phyloP scores from a whole-genome alignment of 1,140 invertebrate genomes.

The Drosophila elegans region DNA sequence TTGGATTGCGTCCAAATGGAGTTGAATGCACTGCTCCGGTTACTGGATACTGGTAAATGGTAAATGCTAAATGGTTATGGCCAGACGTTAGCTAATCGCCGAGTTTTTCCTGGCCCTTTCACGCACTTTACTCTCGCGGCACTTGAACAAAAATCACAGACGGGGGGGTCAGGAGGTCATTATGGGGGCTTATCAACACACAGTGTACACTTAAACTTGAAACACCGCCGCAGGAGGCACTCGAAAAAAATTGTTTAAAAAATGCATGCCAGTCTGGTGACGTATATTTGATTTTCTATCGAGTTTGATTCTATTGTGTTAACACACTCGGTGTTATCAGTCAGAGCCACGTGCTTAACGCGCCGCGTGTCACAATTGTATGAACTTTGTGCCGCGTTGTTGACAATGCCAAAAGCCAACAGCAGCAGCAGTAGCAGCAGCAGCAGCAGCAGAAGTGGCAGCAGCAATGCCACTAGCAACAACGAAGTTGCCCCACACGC shows the following conservation, averaged over 20 bases:
- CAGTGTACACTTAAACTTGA: not conserved
- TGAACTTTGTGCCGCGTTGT: constrained; percentile 75
- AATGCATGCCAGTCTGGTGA: not conserved
- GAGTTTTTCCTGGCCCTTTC: not conserved
- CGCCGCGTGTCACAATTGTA: constrained; percentile 82
- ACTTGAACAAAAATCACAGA: constrained; percentile 20
- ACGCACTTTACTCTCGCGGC: constrained; percentile 10
- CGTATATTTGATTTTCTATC: not conserved
- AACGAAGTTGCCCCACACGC: constrained; percentile 56
- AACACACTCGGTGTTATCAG: constrained; percentile 57
- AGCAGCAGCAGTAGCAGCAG: constrained; percentile 36
- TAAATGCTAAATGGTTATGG: constrained; percentile 14
- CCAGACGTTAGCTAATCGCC: constrained; percentile 38
- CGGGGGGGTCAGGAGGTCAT: not conserved
- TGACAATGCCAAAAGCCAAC: constrained; percentile 73
- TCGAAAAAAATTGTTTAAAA: constrained; percentile 8
- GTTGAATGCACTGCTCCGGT: constrained; percentile 45
- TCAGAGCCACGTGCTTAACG: constrained; percentile 79
- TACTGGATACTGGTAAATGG: constrained; percentile 14
- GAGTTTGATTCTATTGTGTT: not conserved
- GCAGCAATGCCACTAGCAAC: constrained; percentile 36
- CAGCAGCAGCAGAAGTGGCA: constrained; percentile 11
- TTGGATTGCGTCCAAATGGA: constrained; percentile 33
- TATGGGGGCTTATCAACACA: not conserved
- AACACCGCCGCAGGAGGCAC: not conserved